Evolutionary conservation across 1,140 invertebrate species (phyloP).

Genomic region (Aplysia californica): DNA sequence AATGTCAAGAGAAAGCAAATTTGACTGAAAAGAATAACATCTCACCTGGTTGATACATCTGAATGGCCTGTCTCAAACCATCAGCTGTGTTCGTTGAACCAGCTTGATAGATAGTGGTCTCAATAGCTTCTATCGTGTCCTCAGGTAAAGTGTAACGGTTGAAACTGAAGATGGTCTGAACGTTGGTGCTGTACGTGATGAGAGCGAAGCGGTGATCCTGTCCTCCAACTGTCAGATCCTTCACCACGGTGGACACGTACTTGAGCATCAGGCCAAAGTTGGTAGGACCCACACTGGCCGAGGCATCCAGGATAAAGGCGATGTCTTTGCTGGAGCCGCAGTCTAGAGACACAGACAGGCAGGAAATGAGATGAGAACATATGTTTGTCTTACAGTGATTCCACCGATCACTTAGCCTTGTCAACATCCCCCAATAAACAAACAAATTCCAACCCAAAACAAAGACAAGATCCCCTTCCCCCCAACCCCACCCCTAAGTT

Average conservation of each 20-base stretch:
- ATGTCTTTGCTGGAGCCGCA: constrained; percentile 53
- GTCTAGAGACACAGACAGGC: constrained; percentile 37
- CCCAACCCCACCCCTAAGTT: too few species aligned
- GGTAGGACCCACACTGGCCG: constrained; percentile 48
- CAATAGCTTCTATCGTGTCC: constrained; percentile 53
- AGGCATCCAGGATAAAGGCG: constrained; percentile 55
- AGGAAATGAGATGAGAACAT: background rate
- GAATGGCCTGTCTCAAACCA: constrained; percentile 40
- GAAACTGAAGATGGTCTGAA: constrained; percentile 51
- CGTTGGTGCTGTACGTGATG: constrained; percentile 50
- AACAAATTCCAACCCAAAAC: too few species aligned
- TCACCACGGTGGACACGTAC: constrained; percentile 44
- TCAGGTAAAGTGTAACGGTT: constrained; percentile 39
- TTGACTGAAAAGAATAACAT: too few species aligned
- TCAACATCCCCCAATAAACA: too few species aligned
- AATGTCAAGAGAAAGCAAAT: too few species aligned
- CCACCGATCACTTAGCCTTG: too few species aligned
- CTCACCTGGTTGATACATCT: constrained; percentile 31
- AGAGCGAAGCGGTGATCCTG: constrained; percentile 50
- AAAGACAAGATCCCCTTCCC: too few species aligned
- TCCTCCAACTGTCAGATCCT: constrained; percentile 36
- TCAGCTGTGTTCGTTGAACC: constrained; percentile 61
- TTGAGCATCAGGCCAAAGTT: constrained; percentile 51
- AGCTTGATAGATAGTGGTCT: constrained; percentile 45
- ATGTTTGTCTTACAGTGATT: background rate